Conservation (phyloP, 2,113 vertebrate species). For the Oxyruncus cristatus region DNA sequence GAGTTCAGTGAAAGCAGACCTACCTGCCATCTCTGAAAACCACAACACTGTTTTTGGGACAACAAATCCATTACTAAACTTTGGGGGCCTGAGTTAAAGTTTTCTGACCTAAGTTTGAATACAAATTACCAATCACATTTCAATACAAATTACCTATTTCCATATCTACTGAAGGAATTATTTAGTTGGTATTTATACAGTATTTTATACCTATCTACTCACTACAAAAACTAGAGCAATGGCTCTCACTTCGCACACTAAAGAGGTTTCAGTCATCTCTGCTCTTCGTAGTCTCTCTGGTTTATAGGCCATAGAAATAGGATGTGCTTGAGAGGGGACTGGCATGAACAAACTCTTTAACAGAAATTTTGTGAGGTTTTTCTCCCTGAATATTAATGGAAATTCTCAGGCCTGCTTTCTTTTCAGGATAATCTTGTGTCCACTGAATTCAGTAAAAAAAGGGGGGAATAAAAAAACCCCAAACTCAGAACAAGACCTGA, state of each 20-base stretch:
- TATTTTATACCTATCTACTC: not conserved
- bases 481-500: not conserved
- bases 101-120: not conserved
- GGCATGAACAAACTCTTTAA: not conserved
- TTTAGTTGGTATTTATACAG: not conserved
- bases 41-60: not conserved
- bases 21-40: not conserved
- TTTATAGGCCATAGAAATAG: not conserved
- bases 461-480: accelerated
- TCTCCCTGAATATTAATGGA: not conserved
- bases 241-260: not conserved
- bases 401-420: not conserved
- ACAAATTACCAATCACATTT: not conserved
- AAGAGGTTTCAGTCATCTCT: not conserved
- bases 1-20: not conserved
- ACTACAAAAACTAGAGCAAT: not conserved
- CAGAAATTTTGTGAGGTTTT: not conserved
- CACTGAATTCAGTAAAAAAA: not conserved
- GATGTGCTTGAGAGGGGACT: not conserved
- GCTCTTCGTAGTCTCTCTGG: accelerated
- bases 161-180: not conserved
- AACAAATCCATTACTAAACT: not conserved
- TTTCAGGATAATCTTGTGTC: not conserved
- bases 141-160: not conserved
- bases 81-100: accelerated